Conservation (phyloP, 2,888 invertebrate genomes). For the Didymodactylos carnosus region DNA sequence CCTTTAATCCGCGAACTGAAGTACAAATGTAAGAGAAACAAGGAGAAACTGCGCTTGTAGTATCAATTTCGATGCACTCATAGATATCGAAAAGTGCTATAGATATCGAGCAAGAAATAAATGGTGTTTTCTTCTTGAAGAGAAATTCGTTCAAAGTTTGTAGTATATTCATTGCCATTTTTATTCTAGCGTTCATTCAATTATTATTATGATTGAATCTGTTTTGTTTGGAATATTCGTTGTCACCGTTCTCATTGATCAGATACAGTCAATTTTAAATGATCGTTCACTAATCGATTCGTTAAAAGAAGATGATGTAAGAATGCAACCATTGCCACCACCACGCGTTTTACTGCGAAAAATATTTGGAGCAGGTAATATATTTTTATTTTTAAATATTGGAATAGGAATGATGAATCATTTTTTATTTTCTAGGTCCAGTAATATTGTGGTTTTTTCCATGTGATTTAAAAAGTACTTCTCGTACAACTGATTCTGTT, state of each 20-base stretch:
- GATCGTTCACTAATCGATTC: conserved; percentile 1
- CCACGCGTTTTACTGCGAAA: background rate
- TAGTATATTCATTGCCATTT: background rate
- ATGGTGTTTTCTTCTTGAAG: no score
- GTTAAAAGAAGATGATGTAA: background rate
- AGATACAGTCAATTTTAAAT: conserved; percentile 24
- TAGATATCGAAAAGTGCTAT: no score
- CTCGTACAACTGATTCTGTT: no score
- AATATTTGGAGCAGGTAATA: background rate
- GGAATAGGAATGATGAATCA: no score
- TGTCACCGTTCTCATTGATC: conserved; percentile 35
- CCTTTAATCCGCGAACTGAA: background rate
- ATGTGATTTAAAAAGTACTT: background rate
- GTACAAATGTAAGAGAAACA: conserved; percentile 4
- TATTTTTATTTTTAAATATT: no score
- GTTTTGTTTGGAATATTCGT: conserved; percentile 39
- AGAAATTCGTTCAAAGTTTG: background rate
- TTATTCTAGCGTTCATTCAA: conserved; percentile 54
- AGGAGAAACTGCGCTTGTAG: no score
- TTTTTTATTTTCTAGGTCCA: background rate
- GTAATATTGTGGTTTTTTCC: background rate
- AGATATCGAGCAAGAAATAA: no score
- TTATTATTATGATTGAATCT: conserved; percentile 53
- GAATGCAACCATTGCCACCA: background rate
- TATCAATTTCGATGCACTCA: no score